Percentiles rank a stretch among this genome's conserved stretches.
Evolutionary conservation across 1,140 invertebrate genomes (phyloP).

Genomic region (Chlorops oryzae): DNA sequence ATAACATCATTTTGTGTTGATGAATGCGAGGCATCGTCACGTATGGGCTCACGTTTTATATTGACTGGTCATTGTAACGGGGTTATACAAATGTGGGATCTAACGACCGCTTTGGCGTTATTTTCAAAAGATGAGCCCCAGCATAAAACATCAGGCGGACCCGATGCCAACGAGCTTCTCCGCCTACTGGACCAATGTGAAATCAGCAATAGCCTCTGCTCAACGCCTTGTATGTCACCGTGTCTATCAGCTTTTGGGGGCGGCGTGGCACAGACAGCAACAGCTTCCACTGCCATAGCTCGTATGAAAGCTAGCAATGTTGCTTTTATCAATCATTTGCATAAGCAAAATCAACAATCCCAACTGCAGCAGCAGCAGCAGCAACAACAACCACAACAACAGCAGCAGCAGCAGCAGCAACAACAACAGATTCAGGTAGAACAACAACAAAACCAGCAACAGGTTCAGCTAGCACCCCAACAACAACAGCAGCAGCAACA

Average conservation of each 20-base stretch:
- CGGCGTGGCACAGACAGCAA: too few species aligned
- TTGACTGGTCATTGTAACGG: constrained; percentile 94
- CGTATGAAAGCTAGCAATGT: constrained; percentile 69
- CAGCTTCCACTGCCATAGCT: constrained; percentile 51
- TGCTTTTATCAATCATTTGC: constrained; percentile 61
- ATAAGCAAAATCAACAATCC: constrained; percentile 13
- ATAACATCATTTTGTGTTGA: constrained; percentile 95
- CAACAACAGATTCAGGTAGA: neutral
- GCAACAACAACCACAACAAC: constrained; percentile 7
- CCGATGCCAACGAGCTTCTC: constrained; percentile 82
- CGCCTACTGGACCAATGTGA: constrained; percentile 90
- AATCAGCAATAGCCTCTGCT: constrained; percentile 73
- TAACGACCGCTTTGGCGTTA: constrained; percentile 89
- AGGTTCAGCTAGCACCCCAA: neutral
- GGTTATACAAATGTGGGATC: constrained; percentile 96
- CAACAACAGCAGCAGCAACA: constrained; percentile 8
- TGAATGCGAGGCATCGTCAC: constrained; percentile 90
- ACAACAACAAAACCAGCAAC: constrained; percentile 8
- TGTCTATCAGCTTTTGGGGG: constrained; percentile 56
- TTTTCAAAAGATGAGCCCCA: constrained; percentile 62
- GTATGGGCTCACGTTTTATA: constrained; percentile 89
- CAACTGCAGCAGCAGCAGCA: constrained; percentile 2
- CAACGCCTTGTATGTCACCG: constrained; percentile 79
- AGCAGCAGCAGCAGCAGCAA: constrained; percentile 17
- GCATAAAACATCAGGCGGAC: constrained; percentile 67